Evolutionary conservation across 2,797 vertebrate species (phyloP), one percentile per base, ranked within the genome.

Genomic region (Sibirionetta formosa): DNA sequence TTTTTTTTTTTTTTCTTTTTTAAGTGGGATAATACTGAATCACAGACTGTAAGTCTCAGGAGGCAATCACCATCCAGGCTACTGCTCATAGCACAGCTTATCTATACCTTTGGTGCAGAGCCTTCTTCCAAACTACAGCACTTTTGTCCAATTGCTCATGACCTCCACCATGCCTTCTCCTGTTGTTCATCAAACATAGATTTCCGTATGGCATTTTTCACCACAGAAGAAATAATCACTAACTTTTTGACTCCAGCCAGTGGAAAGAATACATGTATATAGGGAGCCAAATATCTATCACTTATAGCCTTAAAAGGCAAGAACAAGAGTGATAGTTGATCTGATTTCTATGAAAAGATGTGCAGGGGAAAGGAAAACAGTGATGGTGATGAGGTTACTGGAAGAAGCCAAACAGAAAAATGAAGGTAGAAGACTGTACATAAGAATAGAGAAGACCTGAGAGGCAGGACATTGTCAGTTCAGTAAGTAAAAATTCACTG

Each of bases 191-290:
- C 76, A 65, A 89, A 53, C 26, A 33, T 42, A 89, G 9, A 4
- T 84, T 5, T 71, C 33, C 36, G 14, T 81, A 48, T 33, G n/a
- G 60, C 8, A 44, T 75, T 86, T 79, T 92, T 83, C 36, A 82
- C 7, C 19, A 51, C 5, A 38, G 58, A 73, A 35, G 51, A 78
- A 82, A 48, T 0, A 11, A 33, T 63, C 0, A 0, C 20, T 2
- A 78, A 2, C 24, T 63, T 69, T 71, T 91, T 70, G 10, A 58
- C 8, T 66, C 5, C 22, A 65, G 18, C 4, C 22, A 70, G 56
- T 75, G 16, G 61, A 76, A 89, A 81, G 5, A 44, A 44, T 44
- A 44, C 42, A 44, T 4, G 50, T 73, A 23, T 18, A 33, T 6
- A 64, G 9, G 48, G 17, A 75, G 46, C 50, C 33, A 87, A 54